Evolutionary conservation across 2,797 vertebrate genomes (phyloP).

Genomic region (Centropyge bicolor): DNA sequence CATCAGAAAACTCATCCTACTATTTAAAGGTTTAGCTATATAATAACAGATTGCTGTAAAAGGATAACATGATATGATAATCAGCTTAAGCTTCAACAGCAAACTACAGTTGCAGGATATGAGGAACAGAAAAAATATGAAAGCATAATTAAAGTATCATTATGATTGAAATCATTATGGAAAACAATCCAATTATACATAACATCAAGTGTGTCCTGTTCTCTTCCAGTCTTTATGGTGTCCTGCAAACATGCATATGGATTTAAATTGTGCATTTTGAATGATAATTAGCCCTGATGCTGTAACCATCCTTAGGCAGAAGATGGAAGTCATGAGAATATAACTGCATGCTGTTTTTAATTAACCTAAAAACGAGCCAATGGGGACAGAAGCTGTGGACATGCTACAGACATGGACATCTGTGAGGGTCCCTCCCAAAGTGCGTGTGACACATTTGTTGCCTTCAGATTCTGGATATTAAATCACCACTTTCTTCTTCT

Average conservation of each 20-base stretch:
- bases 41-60: not conserved
- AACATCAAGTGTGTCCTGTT: not conserved
- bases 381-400: not conserved
- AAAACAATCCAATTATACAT: not conserved
- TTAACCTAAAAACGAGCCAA: not conserved
- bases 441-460: constrained; percentile 18
- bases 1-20: not conserved
- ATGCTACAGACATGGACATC: not conserved
- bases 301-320: not conserved
- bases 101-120: not conserved
- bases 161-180: not conserved
- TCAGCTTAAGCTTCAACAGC: not conserved
- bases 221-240: too few species aligned
- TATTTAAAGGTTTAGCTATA: not conserved
- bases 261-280: not conserved
- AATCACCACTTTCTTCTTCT: not conserved
- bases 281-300: constrained; percentile 9
- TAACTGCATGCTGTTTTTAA: not conserved
- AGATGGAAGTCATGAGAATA: not conserved
- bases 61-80: not conserved
- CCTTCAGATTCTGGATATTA: constrained; percentile 19
- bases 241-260: too few species aligned
- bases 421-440: constrained; percentile 37
- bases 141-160: not conserved
- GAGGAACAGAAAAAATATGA: not conserved